These are phyloP conservation scores for Esox lucius DNA, from an alignment of 2,797 vertebrate species.

Conservation along the genomic window DNA sequence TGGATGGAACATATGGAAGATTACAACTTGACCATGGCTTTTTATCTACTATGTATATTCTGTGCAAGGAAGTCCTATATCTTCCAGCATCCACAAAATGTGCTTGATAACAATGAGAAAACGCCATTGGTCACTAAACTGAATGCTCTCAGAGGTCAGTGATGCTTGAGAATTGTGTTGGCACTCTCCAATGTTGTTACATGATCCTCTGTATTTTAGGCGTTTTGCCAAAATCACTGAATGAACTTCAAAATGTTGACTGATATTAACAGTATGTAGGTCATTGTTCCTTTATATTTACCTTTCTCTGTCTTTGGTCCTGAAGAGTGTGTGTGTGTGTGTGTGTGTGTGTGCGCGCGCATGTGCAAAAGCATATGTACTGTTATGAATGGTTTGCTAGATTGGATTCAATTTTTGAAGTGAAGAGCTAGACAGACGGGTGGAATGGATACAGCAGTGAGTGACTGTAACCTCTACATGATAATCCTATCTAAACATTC, in stretches of 20 bases:
- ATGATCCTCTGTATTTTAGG: background rate
- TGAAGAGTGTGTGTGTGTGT: background rate
- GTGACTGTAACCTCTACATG: no score
- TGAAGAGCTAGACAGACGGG: no score
- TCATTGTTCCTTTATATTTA: background rate
- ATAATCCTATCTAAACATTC: no score
- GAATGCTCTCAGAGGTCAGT: background rate
- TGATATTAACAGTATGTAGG: background rate
- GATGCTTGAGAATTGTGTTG: background rate
- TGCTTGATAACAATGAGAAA: background rate
- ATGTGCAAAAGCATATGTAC: background rate
- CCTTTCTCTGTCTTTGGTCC: conserved; percentile 2
- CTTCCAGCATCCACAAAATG: background rate
- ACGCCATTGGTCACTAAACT: background rate
- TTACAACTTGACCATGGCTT: no score
- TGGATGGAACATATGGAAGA: no score
- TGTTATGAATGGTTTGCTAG: no score
- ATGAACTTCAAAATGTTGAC: background rate
- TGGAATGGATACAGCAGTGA: no score
- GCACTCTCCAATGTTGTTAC: background rate
- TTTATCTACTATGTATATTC: background rate
- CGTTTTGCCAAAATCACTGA: background rate
- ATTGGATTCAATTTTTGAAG: no score
- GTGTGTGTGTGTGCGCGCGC: background rate
- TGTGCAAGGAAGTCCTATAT: background rate